Evolutionary conservation across 2,797 vertebrate species (phyloP).

Genomic region (Gorsachius magnificus): DNA sequence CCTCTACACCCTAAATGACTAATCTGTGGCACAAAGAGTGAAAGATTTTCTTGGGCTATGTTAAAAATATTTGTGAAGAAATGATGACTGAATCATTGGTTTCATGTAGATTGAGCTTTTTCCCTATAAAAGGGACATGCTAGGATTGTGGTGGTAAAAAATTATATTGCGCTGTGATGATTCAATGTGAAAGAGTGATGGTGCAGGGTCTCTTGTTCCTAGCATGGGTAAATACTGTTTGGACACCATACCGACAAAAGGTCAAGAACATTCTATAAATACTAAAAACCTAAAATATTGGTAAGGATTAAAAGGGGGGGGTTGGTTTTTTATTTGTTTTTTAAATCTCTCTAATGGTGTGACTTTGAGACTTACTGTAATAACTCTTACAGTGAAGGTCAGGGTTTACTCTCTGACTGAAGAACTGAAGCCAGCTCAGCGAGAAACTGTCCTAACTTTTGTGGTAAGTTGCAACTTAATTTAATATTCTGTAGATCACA

Average conservation of each 20-base stretch:
- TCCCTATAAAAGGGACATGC: neutral
- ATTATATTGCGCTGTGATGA: neutral
- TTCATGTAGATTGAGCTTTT: neutral
- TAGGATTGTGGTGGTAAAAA: neutral
- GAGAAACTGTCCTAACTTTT: slow-evolving; percentile 84
- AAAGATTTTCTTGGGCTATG: neutral
- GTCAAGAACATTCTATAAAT: neutral
- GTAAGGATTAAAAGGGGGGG: neutral
- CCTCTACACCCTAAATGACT: neutral
- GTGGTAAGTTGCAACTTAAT: slow-evolving; percentile 66
- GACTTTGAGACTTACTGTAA: slow-evolving; percentile 1
- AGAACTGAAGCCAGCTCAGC: slow-evolving; percentile 85
- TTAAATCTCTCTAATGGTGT: neutral
- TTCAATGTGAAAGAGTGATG: neutral
- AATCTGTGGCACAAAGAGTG: neutral
- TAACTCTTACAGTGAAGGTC: slow-evolving; percentile 84
- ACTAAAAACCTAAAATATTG: neutral
- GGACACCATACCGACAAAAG: neutral
- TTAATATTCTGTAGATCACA: neutral
- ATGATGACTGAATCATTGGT: neutral
- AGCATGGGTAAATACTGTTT: neutral
- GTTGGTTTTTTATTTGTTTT: neutral
- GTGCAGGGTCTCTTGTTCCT: neutral
- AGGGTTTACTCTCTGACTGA: slow-evolving; percentile 90
- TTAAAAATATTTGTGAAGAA: neutral